phyloP scores from a whole-genome alignment of 2,888 invertebrate genomes.

The Calameuta pallipes region DNA sequence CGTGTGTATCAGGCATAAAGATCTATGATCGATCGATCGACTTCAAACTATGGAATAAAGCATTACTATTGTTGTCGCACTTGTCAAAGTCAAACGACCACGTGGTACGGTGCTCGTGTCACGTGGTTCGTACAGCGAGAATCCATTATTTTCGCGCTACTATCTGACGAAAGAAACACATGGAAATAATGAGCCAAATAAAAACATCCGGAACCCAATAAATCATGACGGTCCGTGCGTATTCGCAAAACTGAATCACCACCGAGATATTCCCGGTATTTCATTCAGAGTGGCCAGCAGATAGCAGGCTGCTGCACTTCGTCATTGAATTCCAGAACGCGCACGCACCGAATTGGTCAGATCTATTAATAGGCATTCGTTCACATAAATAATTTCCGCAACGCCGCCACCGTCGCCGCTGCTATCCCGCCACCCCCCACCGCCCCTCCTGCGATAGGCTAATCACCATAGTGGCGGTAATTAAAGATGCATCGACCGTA shows the following conservation, averaged over 20 bases:
- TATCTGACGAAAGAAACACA: neutral
- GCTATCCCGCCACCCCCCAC: too few relatives aligned
- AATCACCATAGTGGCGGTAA: neutral
- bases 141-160: neutral
- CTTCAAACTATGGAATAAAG: neutral
- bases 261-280: conserved; percentile 1
- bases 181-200: neutral
- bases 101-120: neutral
- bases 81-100: neutral
- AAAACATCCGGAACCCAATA: neutral
- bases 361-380: conserved; percentile 8
- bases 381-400: conserved; percentile 1
- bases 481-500: conserved; percentile 7
- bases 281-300: conserved; percentile 1
- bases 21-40: neutral
- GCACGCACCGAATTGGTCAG: conserved; percentile 5
- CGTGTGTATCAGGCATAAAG: neutral
- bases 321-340: conserved; percentile 5
- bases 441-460: neutral
- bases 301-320: neutral
- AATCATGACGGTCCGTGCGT: neutral
- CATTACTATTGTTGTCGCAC: neutral
- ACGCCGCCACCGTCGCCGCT: neutral
- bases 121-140: neutral
- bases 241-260: neutral